Evolutionary conservation across 2,797 vertebrate species (phyloP), one percentile per base, ranked within the genome.

Genomic region (Bucorvus abyssinicus): DNA sequence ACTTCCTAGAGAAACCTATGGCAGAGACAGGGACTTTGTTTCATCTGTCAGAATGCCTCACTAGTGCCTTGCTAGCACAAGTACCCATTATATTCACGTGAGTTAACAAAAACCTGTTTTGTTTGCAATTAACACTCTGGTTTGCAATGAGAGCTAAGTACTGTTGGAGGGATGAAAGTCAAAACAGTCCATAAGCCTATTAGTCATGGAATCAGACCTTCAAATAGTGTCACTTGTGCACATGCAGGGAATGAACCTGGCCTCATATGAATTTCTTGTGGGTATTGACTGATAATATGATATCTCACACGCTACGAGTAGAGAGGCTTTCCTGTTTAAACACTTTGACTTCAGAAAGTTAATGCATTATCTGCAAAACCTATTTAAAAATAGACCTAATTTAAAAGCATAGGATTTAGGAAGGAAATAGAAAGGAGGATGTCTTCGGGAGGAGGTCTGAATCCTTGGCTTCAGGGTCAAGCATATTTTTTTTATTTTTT

Each of bases 371-470:
- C 49, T 79, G 15, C 79, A 85, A 91, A 40, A 86, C 36, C 81
- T 93, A 30, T 92, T 94, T 86, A 71, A 29, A 94, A 91, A 87
- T 30, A 52, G 64, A 44, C 21, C 60, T 93, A 69, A 89, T 96
- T 94, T 79, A 59, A 90, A 93, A 65, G 15, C 70, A 20, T 71
- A 49, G n/a, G 7, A 18, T 84, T 95, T 74, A 86, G 45, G 76
- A 84, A 84, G 40, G 55, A 57, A 87, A 61, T 63, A 60, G 30
- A 69, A 84, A 83, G 57, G 67, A 65, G 42, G 23, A n/a, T 63
- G 42, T 71, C 50, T 65, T 68, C 7, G 5, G 50, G 52, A 75
- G 32, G 36, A 82, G 44, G 29, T 79, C 57, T 80, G 89, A 89
- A 95, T 82, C 63, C 78, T 92, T 91, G 32, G 79, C 82, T 82